A percentile compares a stretch with the other conserved stretches of the same genome.
Conservation (phyloP, 2,113 vertebrate genomes). For the Redunca redunca region DNA sequence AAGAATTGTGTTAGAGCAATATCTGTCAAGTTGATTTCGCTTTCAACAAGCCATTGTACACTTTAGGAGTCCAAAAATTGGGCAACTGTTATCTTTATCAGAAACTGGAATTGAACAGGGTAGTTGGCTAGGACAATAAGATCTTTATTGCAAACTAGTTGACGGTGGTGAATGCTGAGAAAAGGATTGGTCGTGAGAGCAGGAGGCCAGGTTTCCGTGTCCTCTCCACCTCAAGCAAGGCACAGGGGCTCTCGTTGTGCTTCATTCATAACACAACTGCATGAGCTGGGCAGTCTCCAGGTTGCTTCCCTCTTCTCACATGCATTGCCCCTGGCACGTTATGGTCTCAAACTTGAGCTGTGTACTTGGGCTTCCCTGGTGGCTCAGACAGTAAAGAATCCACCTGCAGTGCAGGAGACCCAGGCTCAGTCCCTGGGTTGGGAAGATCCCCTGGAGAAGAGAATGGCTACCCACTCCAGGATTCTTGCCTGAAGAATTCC, state of each 20-base stretch:
- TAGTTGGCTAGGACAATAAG: not conserved
- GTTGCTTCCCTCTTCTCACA: not conserved
- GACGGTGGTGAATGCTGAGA: not conserved
- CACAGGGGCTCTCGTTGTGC: not conserved
- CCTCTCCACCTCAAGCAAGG: not conserved
- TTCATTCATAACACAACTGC: not conserved
- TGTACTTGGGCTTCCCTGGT: not conserved
- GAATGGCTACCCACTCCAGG: not conserved
- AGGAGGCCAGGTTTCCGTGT: not conserved
- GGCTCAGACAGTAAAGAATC: not conserved
- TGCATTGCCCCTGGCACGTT: not conserved
- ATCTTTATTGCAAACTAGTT: not conserved
- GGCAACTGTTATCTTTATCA: not conserved
- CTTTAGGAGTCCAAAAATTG: not conserved
- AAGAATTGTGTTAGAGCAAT: conserved; percentile 20
- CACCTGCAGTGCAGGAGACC: not conserved
- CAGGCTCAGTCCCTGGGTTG: not conserved
- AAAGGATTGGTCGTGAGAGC: not conserved
- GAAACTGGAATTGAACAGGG: not conserved
- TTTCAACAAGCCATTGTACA: not conserved
- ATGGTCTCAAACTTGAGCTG: not conserved
- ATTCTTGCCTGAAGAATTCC: not conserved
- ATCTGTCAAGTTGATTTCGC: not conserved
- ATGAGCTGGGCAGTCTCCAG: not conserved
- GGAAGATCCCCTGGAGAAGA: not conserved